Evolutionary conservation across 2,888 invertebrate genomes (phyloP).

Genomic region (Nyleta sp.): DNA sequence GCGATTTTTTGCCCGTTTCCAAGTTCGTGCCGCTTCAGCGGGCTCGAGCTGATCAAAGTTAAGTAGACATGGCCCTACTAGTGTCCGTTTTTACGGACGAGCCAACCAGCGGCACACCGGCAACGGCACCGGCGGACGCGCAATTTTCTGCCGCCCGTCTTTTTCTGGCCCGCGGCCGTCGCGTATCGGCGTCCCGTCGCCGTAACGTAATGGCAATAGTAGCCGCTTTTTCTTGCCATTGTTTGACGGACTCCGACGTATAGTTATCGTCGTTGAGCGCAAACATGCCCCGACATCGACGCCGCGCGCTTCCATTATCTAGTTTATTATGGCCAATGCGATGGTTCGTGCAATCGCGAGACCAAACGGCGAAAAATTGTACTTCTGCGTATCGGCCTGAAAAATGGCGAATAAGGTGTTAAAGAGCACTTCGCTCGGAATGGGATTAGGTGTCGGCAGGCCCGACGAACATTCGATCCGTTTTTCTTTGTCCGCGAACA

Average conservation of each 20-base stretch:
- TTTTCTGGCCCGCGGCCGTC: no score
- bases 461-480: not conserved
- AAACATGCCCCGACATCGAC: slow-evolving; percentile 27
- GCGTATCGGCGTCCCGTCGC: no score
- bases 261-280: slow-evolving; percentile 32
- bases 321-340: slow-evolving; percentile 58
- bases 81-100: slow-evolving; percentile 65
- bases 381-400: slow-evolving; percentile 30
- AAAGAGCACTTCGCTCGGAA: slow-evolving; percentile 40
- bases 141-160: slow-evolving; percentile 77
- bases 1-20: slow-evolving; percentile 63
- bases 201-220: slow-evolving; percentile 46
- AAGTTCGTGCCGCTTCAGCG: slow-evolving; percentile 78
- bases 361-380: slow-evolving; percentile 36
- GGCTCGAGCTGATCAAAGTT: slow-evolving; percentile 81
- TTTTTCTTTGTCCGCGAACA: slow-evolving; percentile 27
- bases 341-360: slow-evolving; percentile 30
- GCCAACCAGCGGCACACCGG: no score
- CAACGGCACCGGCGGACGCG: slow-evolving; percentile 64
- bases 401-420: slow-evolving; percentile 54
- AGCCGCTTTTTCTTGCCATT: slow-evolving; percentile 48
- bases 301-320: slow-evolving; percentile 55
- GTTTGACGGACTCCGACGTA: slow-evolving; percentile 31
- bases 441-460: slow-evolving; percentile 44
- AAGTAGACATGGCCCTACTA: slow-evolving; percentile 77